A percentile compares a stretch with the other conserved stretches of the same genome.
Conservation (phyloP, 1,140 invertebrate genomes). For the Ptiloglossa arizonensis region DNA sequence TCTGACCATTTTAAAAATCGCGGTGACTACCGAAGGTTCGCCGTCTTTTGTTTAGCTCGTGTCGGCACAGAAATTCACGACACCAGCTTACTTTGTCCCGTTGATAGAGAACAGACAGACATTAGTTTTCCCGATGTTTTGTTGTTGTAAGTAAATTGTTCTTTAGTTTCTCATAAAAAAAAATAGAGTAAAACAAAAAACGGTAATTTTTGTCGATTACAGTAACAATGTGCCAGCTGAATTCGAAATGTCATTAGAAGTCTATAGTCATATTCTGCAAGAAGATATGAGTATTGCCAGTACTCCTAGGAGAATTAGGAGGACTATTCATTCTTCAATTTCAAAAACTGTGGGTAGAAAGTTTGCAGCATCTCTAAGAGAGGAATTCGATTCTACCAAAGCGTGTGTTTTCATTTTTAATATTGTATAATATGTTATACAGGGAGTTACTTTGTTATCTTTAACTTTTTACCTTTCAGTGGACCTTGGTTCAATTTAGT, state of each 20-base stretch:
- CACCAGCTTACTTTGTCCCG: slow-evolving; percentile 85
- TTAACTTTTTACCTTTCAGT: slow-evolving; percentile 74
- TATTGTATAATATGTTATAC: neutral
- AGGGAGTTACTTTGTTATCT: neutral
- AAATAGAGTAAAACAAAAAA: no score
- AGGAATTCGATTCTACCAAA: slow-evolving; percentile 82
- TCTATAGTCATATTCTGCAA: slow-evolving; percentile 87
- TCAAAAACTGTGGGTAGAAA: slow-evolving; percentile 87
- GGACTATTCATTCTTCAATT: slow-evolving; percentile 87
- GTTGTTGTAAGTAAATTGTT: slow-evolving; percentile 84
- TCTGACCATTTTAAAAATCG: slow-evolving; percentile 89
- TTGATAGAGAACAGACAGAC: slow-evolving; percentile 87
- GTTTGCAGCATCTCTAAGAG: slow-evolving; percentile 82
- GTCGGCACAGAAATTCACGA: slow-evolving; percentile 88
- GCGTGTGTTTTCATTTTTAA: slow-evolving; percentile 73
- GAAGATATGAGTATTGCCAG: slow-evolving; percentile 87
- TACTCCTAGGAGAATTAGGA: slow-evolving; percentile 86
- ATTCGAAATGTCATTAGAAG: slow-evolving; percentile 86
- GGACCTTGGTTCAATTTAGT: slow-evolving; percentile 88
- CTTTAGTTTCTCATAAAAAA: neutral
- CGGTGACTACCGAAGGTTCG: slow-evolving; percentile 87
- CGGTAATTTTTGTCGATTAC: slow-evolving; percentile 48
- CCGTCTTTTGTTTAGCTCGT: slow-evolving; percentile 87
- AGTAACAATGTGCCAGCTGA: slow-evolving; percentile 85
- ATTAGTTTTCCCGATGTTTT: slow-evolving; percentile 87